Conservation (phyloP, 2,113 vertebrate genomes). For the Perccottus glenii region DNA sequence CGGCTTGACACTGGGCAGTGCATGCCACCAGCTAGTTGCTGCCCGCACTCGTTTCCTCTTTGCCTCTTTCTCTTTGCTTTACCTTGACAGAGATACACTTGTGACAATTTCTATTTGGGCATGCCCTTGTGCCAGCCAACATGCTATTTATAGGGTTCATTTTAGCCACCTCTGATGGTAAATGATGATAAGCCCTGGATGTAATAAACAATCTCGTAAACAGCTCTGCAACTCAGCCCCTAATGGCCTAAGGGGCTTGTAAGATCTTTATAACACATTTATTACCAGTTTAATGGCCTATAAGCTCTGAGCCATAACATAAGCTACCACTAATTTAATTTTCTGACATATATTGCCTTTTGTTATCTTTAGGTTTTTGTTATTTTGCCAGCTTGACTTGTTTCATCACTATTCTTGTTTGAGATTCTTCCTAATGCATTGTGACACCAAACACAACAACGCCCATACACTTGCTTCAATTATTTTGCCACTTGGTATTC, state of each 20-base stretch:
- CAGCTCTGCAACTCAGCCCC: conserved; percentile 70
- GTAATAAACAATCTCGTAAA: conserved; percentile 81
- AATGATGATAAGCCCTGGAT: conserved; percentile 73
- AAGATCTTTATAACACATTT: conserved; percentile 80
- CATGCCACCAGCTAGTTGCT: conserved; percentile 58
- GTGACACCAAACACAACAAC: conserved; percentile 44
- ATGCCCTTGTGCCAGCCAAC: conserved; percentile 47
- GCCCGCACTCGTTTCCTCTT: conserved; percentile 22
- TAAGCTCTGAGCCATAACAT: conserved; percentile 66
- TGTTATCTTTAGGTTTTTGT: conserved; percentile 63
- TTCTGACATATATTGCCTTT: conserved; percentile 63
- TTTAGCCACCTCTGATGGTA: conserved; percentile 65
- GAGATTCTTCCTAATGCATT: conserved; percentile 20
- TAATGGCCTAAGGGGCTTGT: conserved; percentile 72
- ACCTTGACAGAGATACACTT: conserved; percentile 46
- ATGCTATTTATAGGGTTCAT: conserved; percentile 59
- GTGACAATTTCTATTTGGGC: conserved; percentile 42
- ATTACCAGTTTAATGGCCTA: conserved; percentile 75
- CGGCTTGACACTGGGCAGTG: conserved; percentile 53
- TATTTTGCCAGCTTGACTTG: conserved; percentile 57
- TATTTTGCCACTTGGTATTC: conserved; percentile 71
- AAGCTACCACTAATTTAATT: conserved; percentile 67
- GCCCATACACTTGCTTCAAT: conserved; percentile 57
- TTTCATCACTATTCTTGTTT: conserved; percentile 34
- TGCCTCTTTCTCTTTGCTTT: conserved; percentile 26